phyloP scores from a whole-genome alignment of 2,888 invertebrate genomes.

The Athetis lepigone region DNA sequence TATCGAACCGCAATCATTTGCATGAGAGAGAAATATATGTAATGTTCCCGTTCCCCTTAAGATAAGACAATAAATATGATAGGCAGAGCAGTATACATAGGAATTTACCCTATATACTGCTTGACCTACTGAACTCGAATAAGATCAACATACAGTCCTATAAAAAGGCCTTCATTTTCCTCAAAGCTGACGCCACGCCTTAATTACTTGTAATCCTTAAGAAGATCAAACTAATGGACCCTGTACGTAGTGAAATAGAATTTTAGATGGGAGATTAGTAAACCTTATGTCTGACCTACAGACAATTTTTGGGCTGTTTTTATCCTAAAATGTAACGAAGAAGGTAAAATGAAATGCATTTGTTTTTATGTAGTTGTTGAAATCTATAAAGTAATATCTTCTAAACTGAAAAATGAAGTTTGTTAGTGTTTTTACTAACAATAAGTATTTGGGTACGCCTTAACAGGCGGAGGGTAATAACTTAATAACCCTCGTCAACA shows the following conservation, averaged over 20 bases:
- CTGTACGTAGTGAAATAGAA: slow-evolving; percentile 23
- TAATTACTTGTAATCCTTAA: slow-evolving; percentile 41
- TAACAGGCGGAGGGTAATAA: too few relatives aligned
- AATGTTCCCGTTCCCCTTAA: not conserved
- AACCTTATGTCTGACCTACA: too few relatives aligned
- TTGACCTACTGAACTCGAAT: slow-evolving; percentile 40
- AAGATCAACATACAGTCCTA: slow-evolving; percentile 2
- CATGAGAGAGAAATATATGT: not conserved
- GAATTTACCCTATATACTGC: slow-evolving; percentile 17
- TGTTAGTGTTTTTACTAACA: too few relatives aligned
- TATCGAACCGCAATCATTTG: too few relatives aligned
- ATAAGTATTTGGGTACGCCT: too few relatives aligned
- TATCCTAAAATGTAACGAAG: not conserved
- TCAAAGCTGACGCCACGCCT: slow-evolving; percentile 26
- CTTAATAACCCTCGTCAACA: too few relatives aligned
- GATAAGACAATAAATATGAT: not conserved
- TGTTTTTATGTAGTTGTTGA: too few relatives aligned
- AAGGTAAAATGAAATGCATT: too few relatives aligned
- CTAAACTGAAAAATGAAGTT: too few relatives aligned
- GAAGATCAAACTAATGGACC: slow-evolving; percentile 37
- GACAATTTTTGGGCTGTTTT: too few relatives aligned
- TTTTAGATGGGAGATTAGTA: slow-evolving; percentile 16
- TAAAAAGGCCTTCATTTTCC: slow-evolving; percentile 39
- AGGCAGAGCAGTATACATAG: slow-evolving; percentile 3
- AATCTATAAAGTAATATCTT: too few relatives aligned